Evolutionary conservation across 2,888 invertebrate genomes (phyloP).

Genomic region (Brachypterus glaber): DNA sequence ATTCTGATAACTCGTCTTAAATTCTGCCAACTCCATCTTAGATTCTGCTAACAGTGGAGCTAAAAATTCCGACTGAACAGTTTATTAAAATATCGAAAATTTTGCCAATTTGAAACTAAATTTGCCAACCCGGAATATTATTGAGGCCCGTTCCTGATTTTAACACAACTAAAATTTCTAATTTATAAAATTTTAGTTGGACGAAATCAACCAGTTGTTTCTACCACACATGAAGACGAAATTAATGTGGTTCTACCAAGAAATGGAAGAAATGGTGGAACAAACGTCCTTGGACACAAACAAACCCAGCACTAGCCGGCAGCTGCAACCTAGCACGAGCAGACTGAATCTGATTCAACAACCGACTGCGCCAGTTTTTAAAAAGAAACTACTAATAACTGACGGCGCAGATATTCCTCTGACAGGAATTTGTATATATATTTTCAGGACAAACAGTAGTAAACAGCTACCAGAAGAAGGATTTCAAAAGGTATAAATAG

Average conservation of each 20-base stretch:
- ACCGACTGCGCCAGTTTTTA: slow-evolving; percentile 40
- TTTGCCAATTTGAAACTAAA: no score
- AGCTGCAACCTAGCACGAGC: slow-evolving; percentile 34
- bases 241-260: slow-evolving; percentile 83
- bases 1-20: no score
- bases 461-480: slow-evolving; percentile 86
- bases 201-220: slow-evolving; percentile 80
- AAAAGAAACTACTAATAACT: slow-evolving; percentile 74
- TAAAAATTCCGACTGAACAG: no score
- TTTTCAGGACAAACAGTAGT: slow-evolving; percentile 72
- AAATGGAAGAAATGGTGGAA: slow-evolving; percentile 59
- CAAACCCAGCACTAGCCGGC: slow-evolving; percentile 33
- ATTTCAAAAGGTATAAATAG: slow-evolving; percentile 63
- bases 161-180: no score
- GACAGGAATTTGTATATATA: slow-evolving; percentile 75
- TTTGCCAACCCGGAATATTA: no score
- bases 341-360: slow-evolving; percentile 37
- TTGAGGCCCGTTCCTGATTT: no score
- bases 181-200: slow-evolving; percentile 56
- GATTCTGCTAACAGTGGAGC: no score
- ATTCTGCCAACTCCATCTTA: no score
- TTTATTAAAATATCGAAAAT: no score
- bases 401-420: slow-evolving; percentile 76
- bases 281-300: slow-evolving; percentile 30
- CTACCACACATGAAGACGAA: slow-evolving; percentile 77